Percentiles rank a stretch among this genome's conserved stretches.
Evolutionary conservation across 2,888 invertebrate species (phyloP).

Genomic region (Oxycera nigricornis): DNA sequence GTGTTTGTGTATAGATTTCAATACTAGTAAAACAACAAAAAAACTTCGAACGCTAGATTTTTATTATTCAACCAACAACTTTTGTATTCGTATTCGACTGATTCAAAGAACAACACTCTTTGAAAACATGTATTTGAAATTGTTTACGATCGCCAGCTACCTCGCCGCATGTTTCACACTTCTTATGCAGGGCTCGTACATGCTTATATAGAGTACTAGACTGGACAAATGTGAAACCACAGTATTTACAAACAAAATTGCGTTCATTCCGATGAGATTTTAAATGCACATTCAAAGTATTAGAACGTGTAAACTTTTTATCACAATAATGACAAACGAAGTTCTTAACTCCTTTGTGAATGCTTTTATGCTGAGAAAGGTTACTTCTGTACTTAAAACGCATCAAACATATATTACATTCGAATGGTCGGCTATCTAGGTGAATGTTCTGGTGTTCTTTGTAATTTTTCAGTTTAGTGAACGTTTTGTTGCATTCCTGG

Average conservation of each 20-base stretch:
- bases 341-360: slow-evolving; percentile 47
- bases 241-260: slow-evolving; percentile 48
- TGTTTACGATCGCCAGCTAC: slow-evolving; percentile 48
- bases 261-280: slow-evolving; percentile 47
- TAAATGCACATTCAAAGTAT: slow-evolving; percentile 53
- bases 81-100: not conserved
- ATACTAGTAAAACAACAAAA: too few relatives aligned
- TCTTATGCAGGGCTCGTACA: slow-evolving; percentile 48
- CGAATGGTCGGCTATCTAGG: slow-evolving; percentile 49
- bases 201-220: slow-evolving; percentile 54
- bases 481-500: slow-evolving; percentile 50
- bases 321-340: slow-evolving; percentile 49
- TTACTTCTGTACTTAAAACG: slow-evolving; percentile 49
- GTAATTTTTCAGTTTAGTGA: slow-evolving; percentile 50
- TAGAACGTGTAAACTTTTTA: slow-evolving; percentile 52
- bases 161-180: slow-evolving; percentile 46
- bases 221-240: slow-evolving; percentile 52
- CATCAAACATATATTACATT: slow-evolving; percentile 49
- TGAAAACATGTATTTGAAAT: slow-evolving; percentile 49
- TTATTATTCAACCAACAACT: too few relatives aligned
- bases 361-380: slow-evolving; percentile 46
- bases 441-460: slow-evolving; percentile 51
- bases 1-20: too few relatives aligned
- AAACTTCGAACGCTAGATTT: too few relatives aligned
- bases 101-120: slow-evolving; percentile 40